These are phyloP conservation scores for Mythimna lalbum DNA, from an alignment of 2,888 invertebrate species.

Conservation along the genomic window DNA sequence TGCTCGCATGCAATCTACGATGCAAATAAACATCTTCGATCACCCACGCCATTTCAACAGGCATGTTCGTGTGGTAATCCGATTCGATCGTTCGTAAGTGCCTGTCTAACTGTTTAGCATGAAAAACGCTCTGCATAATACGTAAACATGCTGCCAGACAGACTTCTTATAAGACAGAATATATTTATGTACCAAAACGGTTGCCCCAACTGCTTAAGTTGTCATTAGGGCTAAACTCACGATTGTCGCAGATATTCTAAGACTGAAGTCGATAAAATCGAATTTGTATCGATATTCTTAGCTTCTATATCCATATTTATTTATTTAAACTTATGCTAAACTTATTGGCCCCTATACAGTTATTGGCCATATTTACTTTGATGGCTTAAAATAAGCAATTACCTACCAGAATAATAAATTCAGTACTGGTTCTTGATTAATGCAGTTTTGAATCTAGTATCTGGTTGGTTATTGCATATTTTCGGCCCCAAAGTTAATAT, in stretches of 20 bases:
- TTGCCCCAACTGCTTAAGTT: background rate
- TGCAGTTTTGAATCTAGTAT: too few species aligned
- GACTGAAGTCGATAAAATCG: background rate
- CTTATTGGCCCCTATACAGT: too few species aligned
- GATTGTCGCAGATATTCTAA: background rate
- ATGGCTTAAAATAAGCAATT: too few species aligned
- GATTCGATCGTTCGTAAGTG: constrained; percentile 44
- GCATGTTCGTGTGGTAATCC: constrained; percentile 52
- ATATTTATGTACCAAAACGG: background rate
- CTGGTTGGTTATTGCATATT: too few species aligned
- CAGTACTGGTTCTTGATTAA: too few species aligned
- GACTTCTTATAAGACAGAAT: background rate
- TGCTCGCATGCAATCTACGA: constrained; percentile 53
- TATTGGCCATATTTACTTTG: too few species aligned
- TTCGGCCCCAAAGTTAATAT: too few species aligned
- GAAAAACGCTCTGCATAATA: constrained; percentile 26
- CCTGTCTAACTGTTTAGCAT: constrained; percentile 26
- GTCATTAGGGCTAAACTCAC: background rate
- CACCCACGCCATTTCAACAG: constrained; percentile 58
- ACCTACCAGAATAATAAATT: too few species aligned
- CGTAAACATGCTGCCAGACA: constrained; percentile 1
- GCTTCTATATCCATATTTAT: background rate
- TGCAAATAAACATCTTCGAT: constrained; percentile 58
- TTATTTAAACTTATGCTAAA: background rate
- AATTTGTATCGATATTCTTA: background rate